Base-by-base conservation (phyloP, 2,113 vertebrate genomes). In the Promerops cafer region DNA sequence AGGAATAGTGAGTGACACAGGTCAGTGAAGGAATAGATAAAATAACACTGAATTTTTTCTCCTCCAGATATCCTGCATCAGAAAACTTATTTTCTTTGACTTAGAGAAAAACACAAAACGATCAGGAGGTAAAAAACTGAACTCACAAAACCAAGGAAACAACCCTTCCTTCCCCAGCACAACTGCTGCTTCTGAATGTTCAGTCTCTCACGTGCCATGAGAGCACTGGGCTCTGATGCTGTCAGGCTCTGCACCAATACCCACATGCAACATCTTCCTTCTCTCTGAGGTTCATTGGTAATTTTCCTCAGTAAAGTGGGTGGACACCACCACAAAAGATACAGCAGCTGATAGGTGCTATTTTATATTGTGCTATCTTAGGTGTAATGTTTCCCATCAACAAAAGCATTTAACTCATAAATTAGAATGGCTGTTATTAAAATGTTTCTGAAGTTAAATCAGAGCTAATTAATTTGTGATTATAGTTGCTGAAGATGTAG, bases 241-340 rank as follows among this genome's bases (percentile, higher is more conserved):
- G 6, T 47, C 8, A 4, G 49, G 27, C 18, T 84, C 40, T 60
- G 33, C 4, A 24, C 40, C 65, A 74, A 9, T 89, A 31, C n/a
- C 37, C 49, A 18, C 60, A 53, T 1, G 8, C 26, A 60, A 7
- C 60, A 81, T 26, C 56, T 52, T 71, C 28, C 56, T 78, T 87
- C 71, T 74, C 53, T 40, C n/a, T 19, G 44, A 60, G 11, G 11
- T 52, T 89, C 49, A 6, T 17, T 77, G 91, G 52, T 45, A 70
- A 82, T 79, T 94, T 91, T 93, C 57, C 78, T 92, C 53, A 57
- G 1, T 60, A 81, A 84, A 57, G 77, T 91, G 87, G 47, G 74
- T 68, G 69, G 93, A 60, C 17, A 70, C 23, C 27, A 71, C 42
- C 72, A 75, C 44, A 76, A 81, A 60, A 23, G 57, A 84, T 0